Conservation (phyloP, 2,797 vertebrate genomes). For the Gouania willdenowi region DNA sequence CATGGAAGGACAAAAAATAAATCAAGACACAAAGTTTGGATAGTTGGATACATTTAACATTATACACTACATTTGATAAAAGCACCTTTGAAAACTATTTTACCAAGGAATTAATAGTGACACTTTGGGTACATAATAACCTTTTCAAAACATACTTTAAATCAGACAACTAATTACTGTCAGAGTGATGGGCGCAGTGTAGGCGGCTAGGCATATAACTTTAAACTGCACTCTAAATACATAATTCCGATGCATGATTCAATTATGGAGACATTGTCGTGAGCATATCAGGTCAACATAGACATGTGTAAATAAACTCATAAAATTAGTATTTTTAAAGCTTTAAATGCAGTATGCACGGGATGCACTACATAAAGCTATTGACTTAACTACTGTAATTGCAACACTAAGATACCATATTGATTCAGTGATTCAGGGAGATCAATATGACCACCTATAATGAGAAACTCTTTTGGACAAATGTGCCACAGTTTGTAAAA, state of each 20-base stretch:
- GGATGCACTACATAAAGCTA: too few species aligned
- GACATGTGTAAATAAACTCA: too few species aligned
- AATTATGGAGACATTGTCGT: not conserved
- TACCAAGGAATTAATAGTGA: not conserved
- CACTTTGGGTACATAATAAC: constrained; percentile 1
- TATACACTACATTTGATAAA: constrained; percentile 1
- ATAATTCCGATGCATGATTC: constrained; percentile 4
- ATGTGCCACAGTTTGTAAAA: too few species aligned
- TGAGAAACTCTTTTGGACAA: too few species aligned
- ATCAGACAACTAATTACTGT: constrained; percentile 32
- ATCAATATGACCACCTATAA: too few species aligned
- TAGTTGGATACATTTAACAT: not conserved
- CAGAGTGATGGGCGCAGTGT: constrained; percentile 16
- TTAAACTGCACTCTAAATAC: not conserved
- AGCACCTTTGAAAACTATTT: not conserved
- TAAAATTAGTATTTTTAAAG: too few species aligned
- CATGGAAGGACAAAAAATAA: not conserved
- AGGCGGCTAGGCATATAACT: constrained; percentile 11
- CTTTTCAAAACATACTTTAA: constrained; percentile 14
- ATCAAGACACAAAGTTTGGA: not conserved
- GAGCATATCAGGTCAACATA: too few species aligned
- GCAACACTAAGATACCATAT: too few species aligned
- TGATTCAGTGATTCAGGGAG: too few species aligned
- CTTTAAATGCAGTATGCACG: too few species aligned
- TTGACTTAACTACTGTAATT: too few species aligned